These are phyloP conservation scores for Noctua fimbriata DNA, from an alignment of 2,888 invertebrate species.

Conservation along the genomic window DNA sequence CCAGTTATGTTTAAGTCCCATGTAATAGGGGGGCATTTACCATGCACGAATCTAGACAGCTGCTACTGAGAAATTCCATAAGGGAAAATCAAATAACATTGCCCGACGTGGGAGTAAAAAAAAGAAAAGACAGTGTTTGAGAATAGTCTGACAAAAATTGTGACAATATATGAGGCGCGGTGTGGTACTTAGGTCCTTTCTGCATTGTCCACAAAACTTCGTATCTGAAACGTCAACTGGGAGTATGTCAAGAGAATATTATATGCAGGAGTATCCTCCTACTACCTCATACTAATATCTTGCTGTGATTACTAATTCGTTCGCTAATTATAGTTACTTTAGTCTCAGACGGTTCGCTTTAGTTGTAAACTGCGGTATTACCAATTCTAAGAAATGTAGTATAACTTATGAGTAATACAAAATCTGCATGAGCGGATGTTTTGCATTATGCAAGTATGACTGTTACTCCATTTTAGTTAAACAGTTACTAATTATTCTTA, in stretches of 20 bases:
- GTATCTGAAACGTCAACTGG: background rate
- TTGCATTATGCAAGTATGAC: conserved; percentile 35
- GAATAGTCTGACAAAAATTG: background rate
- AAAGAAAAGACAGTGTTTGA: background rate
- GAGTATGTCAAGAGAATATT: background rate
- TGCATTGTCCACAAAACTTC: background rate
- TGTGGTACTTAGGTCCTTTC: background rate
- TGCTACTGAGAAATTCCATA: background rate
- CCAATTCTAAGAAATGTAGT: conserved; percentile 33
- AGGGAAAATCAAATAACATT: background rate
- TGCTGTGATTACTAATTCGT: background rate
- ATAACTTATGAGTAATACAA: conserved; percentile 47
- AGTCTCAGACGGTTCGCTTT: background rate
- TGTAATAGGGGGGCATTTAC: too few species aligned
- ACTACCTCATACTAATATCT: too few species aligned
- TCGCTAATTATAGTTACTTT: background rate
- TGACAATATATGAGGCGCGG: background rate
- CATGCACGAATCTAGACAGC: background rate
- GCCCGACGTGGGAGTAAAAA: background rate
- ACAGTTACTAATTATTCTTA: conserved; percentile 1
- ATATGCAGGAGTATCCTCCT: background rate
- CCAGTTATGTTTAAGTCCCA: too few species aligned
- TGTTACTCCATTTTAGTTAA: conserved; percentile 19
- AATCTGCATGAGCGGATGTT: conserved; percentile 37
- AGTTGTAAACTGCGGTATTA: conserved; percentile 25